Evolutionary conservation across 2,113 vertebrate species (phyloP).

Genomic region (Hippocampus barbouri): DNA sequence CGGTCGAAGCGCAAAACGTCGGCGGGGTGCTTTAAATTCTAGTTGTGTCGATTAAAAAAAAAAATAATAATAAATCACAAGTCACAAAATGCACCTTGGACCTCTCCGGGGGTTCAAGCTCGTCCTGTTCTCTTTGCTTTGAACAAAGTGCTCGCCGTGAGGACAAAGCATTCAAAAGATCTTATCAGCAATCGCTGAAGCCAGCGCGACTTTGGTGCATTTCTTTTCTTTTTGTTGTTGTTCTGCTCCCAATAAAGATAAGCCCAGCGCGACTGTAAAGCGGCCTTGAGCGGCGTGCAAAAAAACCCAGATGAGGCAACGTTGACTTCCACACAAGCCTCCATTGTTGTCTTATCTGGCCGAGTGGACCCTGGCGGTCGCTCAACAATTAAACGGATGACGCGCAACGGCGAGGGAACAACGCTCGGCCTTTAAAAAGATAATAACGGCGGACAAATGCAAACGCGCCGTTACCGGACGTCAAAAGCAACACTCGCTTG

Average conservation of each 20-base stretch:
- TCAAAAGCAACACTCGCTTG: too few relatives aligned
- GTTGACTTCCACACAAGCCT: neutral
- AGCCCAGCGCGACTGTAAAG: neutral
- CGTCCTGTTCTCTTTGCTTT: too few relatives aligned
- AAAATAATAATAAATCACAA: neutral
- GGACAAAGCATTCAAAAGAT: neutral
- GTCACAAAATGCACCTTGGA: neutral
- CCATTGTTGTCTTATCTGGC: neutral
- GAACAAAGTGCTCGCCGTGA: neutral
- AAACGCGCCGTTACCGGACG: neutral
- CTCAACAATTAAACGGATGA: neutral
- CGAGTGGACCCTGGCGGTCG: neutral
- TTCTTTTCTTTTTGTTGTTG: neutral
- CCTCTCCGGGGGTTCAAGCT: too few relatives aligned
- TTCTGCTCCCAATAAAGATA: neutral
- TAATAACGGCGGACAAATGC: neutral
- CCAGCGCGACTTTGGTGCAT: neutral
- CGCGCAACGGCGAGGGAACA: neutral
- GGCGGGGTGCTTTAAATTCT: neutral
- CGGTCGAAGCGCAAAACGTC: too few relatives aligned
- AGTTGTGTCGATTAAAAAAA: neutral
- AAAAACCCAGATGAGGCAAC: neutral
- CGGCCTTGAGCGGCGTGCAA: neutral
- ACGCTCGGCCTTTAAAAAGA: neutral
- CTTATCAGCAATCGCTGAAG: neutral